Percentiles rank a stretch among this genome's conserved stretches.
Conservation (phyloP, 1,140 invertebrate species). For the Tribolium madens region DNA sequence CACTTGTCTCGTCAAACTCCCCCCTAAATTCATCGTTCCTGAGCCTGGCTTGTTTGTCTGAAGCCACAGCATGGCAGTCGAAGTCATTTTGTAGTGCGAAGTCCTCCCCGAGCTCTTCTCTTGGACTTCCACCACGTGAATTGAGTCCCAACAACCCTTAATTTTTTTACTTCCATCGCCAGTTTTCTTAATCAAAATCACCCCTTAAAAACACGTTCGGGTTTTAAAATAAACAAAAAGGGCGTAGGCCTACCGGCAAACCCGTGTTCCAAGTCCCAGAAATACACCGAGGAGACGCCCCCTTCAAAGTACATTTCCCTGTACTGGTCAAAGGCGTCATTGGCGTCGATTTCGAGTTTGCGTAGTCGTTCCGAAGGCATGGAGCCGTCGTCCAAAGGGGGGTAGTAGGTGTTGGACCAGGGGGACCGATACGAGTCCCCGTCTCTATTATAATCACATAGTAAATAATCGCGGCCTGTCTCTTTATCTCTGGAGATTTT, state of each 20-base stretch:
- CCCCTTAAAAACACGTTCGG: constrained; percentile 72
- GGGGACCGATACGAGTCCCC: constrained; percentile 99
- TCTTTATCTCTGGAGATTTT: constrained; percentile 97
- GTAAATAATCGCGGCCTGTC: constrained; percentile 95
- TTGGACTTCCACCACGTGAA: constrained; percentile 98
- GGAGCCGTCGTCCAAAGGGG: constrained; percentile 97
- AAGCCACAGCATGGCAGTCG: constrained; percentile 99
- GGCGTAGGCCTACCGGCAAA: constrained; percentile 83
- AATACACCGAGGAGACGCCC: constrained; percentile 98
- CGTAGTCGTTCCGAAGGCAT: constrained; percentile 97
- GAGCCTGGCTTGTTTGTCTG: constrained; percentile 97
- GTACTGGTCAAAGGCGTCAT: constrained; percentile 98
- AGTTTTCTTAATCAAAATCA: constrained; percentile 98
- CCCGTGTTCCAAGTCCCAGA: constrained; percentile 99
- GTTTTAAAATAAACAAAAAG: too few species aligned
- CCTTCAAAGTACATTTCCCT: constrained; percentile 99
- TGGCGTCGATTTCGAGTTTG: constrained; percentile 97
- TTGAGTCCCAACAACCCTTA: constrained; percentile 99
- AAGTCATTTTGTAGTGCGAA: constrained; percentile 99
- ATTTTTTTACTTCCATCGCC: constrained; percentile 97
- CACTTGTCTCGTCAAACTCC: constrained; percentile 96
- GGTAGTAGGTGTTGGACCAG: constrained; percentile 99
- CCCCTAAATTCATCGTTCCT: constrained; percentile 98
- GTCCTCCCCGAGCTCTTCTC: constrained; percentile 94
- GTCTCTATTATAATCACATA: constrained; percentile 99